Conservation (phyloP, 2,113 vertebrate species). For the Oxyura jamaicensis region DNA sequence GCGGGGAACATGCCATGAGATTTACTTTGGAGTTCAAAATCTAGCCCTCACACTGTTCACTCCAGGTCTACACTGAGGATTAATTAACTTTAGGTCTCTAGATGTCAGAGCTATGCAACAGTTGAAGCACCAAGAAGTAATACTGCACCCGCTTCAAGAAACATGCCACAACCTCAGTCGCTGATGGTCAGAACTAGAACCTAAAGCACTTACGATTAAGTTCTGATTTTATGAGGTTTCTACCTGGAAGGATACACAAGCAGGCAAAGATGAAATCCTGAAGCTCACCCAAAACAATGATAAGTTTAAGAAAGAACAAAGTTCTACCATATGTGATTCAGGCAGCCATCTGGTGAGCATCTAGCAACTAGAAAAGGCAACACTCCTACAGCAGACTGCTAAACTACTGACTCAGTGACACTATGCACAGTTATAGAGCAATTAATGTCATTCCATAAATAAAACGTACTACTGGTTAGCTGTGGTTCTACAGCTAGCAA, state of each 20-base stretch:
- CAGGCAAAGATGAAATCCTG: not conserved
- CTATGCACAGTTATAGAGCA: not conserved
- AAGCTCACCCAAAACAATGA: not conserved
- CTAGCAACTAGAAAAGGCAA: not conserved
- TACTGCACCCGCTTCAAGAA: not conserved
- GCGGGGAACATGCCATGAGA: not conserved
- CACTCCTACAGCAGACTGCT: not conserved
- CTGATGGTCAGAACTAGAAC: not conserved
- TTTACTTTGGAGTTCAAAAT: not conserved
- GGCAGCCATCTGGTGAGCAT: not conserved
- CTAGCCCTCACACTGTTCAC: not conserved
- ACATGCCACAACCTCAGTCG: not conserved
- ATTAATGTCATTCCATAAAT: not conserved
- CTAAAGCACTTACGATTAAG: not conserved
- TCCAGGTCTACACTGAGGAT: not conserved
- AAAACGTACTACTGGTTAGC: not conserved
- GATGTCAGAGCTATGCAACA: not conserved
- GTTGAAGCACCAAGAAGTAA: not conserved
- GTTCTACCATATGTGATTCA: not conserved
- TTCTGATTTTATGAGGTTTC: not conserved
- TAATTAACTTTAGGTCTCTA: not conserved
- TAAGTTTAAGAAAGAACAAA: not conserved
- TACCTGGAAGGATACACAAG: not conserved
- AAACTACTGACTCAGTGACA: not conserved
- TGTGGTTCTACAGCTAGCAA: not conserved